Conservation (phyloP, 2,113 vertebrate species). For the Hyaena hyaena region DNA sequence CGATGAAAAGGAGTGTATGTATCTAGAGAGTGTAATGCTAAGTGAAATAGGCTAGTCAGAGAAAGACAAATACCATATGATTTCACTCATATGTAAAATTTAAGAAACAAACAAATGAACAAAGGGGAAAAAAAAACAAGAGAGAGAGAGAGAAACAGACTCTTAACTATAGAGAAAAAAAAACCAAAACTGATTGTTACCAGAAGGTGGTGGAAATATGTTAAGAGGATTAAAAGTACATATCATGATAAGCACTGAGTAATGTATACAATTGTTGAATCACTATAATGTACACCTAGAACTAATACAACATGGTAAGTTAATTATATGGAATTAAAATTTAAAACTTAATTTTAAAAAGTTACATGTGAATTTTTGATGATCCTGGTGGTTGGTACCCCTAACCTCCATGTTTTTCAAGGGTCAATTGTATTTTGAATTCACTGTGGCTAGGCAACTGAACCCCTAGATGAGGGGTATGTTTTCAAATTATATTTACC, state of each 20-base stretch:
- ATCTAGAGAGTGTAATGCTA: background rate
- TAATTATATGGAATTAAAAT: background rate
- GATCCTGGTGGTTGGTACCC: background rate
- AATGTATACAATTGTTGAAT: background rate
- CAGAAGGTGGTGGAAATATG: background rate
- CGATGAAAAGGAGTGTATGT: background rate
- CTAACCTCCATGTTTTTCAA: background rate
- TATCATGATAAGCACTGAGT: background rate
- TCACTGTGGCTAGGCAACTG: background rate
- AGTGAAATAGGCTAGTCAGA: background rate
- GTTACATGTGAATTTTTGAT: background rate
- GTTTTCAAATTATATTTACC: slow-evolving; percentile 21
- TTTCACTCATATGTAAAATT: background rate
- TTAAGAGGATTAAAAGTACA: background rate
- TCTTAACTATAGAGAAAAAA: background rate
- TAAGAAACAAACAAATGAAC: background rate
- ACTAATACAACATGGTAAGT: background rate
- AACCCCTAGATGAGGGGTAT: background rate
- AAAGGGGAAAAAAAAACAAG: background rate
- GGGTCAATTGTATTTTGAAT: background rate
- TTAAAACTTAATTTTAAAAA: background rate
- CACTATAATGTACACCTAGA: background rate
- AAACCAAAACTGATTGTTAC: background rate
- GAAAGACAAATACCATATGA: background rate
- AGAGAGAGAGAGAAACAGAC: background rate